phyloP scores from a whole-genome alignment of 2,888 invertebrate species.

The Cheilosia scutellata region DNA sequence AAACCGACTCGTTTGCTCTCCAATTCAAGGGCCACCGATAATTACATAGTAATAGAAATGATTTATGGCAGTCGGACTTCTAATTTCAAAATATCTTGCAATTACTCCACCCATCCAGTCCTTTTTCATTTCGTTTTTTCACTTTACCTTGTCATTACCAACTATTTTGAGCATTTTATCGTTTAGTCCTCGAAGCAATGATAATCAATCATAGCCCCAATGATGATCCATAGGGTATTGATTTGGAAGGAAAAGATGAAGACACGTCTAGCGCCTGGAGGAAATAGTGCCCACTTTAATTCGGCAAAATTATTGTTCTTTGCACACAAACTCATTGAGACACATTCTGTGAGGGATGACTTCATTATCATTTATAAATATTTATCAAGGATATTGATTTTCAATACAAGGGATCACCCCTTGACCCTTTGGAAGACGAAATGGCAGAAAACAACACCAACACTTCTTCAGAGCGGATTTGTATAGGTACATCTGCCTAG shows the following conservation, averaged over 20 bases:
- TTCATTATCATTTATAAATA: conserved; percentile 76
- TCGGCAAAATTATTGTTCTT: conserved; percentile 72
- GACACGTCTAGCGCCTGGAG: conserved; percentile 49
- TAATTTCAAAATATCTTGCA: conserved; percentile 65
- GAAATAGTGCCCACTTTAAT: conserved; percentile 62
- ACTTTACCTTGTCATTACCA: conserved; percentile 66
- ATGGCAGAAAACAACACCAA: conserved; percentile 1
- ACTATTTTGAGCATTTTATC: conserved; percentile 66
- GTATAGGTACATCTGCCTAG: conserved; percentile 9
- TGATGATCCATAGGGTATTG: conserved; percentile 52
- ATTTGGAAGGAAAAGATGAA: not conserved
- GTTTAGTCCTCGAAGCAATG: conserved; percentile 36
- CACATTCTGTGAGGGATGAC: conserved; percentile 65
- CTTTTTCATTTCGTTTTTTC: conserved; percentile 25
- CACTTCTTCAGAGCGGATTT: conserved; percentile 16
- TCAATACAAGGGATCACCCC: conserved; percentile 56
- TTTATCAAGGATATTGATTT: conserved; percentile 75
- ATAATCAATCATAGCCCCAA: conserved; percentile 72
- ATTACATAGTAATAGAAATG: conserved; percentile 72
- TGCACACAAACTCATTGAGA: conserved; percentile 70
- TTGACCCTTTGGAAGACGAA: conserved; percentile 38
- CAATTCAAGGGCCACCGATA: conserved; percentile 60
- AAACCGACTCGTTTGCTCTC: conserved; percentile 31
- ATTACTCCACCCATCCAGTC: conserved; percentile 56
- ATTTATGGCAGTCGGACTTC: conserved; percentile 64